Evolutionary conservation across 2,888 invertebrate genomes (phyloP), one percentile per base, ranked within the genome.

Genomic region (Drosophila aldrichi): DNA sequence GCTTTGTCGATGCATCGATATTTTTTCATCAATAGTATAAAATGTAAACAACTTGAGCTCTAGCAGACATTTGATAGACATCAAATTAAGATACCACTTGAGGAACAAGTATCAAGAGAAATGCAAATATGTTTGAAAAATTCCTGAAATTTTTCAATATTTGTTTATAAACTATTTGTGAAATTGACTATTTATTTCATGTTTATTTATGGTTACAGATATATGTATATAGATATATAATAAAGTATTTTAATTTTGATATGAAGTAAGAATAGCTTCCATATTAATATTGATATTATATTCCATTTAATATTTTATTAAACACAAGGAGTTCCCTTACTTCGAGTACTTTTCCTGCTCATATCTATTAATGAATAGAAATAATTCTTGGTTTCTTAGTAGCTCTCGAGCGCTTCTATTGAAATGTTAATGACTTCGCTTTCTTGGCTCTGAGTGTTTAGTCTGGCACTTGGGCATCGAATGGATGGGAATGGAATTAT

Each of bases 381-480:
- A 40, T 18, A 55, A 18, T 41, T 25, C 36, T 38, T 48, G 6
- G 41, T 38, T n/a, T 18, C 22, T 43, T 34, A 25, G 48, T 52
- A 43, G 48, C 70, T 60, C 49, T 44, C 57, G 56, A 63, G 57
- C 48, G 41, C 44, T 34, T 60, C 74, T 14, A 74, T 64, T 61
- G 74, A 78, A 76, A 74, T 72, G 59, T 59, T 72, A 68, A 73
- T 69, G 54, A 16, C 16, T 22, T 9, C 36, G 1, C 8, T 36
- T 16, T 5, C 18, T 2, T 22, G 51, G 0, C 52, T 52, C 44
- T 67, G 67, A 57, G 59, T 68, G 68, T 68, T 86, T 82, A 80
- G 87, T 69, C 61, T 78, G 75, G 78, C 86, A 83, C 71, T 81
- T 81, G 68, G 83, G 44, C 2, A 43, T 20, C 20, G 29, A 32